phyloP scores from a whole-genome alignment of 2,113 vertebrate genomes.

The Cryptotis parvus region DNA sequence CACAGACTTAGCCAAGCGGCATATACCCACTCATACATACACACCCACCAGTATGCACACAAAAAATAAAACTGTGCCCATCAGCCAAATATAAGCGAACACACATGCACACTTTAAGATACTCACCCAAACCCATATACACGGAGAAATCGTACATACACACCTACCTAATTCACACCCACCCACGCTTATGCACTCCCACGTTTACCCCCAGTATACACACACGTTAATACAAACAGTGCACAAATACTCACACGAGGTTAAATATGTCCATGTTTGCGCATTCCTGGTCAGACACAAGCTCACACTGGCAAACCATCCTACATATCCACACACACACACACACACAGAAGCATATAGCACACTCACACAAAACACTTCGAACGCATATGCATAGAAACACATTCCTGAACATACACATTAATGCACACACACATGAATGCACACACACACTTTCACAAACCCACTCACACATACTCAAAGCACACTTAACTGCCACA shows the following conservation, averaged over 20 bases:
- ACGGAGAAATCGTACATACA: background rate
- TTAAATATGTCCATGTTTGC: background rate
- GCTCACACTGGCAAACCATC: background rate
- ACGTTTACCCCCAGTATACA: background rate
- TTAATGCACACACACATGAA: background rate
- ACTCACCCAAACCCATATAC: background rate
- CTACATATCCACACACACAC: background rate
- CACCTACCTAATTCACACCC: background rate
- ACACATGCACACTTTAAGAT: background rate
- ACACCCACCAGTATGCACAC: background rate
- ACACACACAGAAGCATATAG: background rate
- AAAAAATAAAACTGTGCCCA: background rate
- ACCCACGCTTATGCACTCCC: background rate
- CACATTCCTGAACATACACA: background rate
- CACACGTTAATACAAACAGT: background rate
- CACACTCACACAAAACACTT: background rate
- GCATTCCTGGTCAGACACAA: background rate
- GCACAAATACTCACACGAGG: background rate
- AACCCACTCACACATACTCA: background rate
- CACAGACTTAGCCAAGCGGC: background rate
- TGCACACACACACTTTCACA: background rate
- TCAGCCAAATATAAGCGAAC: background rate
- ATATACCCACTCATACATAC: background rate
- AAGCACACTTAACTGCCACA: background rate
- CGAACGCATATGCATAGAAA: background rate